A percentile compares a stretch with the other conserved stretches of the same genome.
These are phyloP conservation scores for Lophotis ruficrista DNA, from an alignment of 2,113 vertebrate species.

Conservation along the genomic window DNA sequence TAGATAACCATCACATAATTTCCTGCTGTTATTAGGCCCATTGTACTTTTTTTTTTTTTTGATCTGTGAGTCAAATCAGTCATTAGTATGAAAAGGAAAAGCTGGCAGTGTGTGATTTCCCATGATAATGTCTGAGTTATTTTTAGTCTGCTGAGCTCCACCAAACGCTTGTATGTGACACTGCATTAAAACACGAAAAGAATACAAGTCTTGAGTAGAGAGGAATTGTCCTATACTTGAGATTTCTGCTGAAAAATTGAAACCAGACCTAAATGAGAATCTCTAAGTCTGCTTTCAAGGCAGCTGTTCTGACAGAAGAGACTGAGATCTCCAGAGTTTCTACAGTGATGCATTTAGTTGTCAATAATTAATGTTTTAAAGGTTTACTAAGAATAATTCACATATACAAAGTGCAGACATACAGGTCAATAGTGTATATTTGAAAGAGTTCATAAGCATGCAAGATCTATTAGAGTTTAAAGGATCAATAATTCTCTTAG, in stretches of 20 bases:
- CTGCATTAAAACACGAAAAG: background rate
- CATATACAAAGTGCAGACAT: conserved; percentile 7
- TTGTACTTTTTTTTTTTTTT: background rate
- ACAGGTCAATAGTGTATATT: conserved; percentile 35
- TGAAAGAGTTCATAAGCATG: conserved; percentile 43
- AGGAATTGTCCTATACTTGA: background rate
- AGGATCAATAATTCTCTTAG: conserved; percentile 39
- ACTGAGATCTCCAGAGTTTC: background rate
- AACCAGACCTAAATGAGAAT: background rate
- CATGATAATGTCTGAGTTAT: background rate
- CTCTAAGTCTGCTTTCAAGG: background rate
- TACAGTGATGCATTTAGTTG: conserved; percentile 17
- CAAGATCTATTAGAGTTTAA: conserved; percentile 38
- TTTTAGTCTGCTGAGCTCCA: background rate
- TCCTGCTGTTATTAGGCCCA: background rate
- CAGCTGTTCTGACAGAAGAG: conserved; percentile 6
- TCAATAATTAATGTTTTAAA: conserved; percentile 65
- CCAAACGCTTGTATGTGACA: background rate
- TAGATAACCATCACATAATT: background rate
- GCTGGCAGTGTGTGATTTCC: background rate
- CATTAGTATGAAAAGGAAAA: background rate
- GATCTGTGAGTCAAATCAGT: background rate
- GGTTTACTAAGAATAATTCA: conserved; percentile 60
- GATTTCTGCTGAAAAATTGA: conserved; percentile 35
- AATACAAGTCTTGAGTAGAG: background rate